Evolutionary conservation across 2,888 invertebrate genomes (phyloP), one percentile per base, ranked within the genome.

Genomic region (Eudemis profundana): DNA sequence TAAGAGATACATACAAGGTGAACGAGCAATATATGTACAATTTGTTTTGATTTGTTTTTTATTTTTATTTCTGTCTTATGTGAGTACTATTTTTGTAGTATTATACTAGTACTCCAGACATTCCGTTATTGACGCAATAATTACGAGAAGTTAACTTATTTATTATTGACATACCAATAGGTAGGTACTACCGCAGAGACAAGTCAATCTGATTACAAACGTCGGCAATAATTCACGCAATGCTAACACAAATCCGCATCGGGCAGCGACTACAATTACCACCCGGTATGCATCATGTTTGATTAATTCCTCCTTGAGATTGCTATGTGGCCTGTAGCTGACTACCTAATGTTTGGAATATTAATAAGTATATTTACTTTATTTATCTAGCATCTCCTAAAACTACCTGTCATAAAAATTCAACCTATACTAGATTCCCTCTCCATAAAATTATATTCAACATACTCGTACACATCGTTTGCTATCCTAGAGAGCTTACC

Each of bases 221-320:
- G 44, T 66, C 14, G 38, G 54, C 62, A 62, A 70, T 74, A 69
- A 75, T 67, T 69, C 60, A 56, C 44, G 60, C 69, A 61, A 46
- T 38, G 38, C 47, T 57, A 53, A 62, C 53, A 42, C 63, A 63
- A 69, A 59, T 56, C 56, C 44, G 51, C 38, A 44, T 33, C 38
- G 29, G 51, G 17, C 64, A 46, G 44, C 4, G 36, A 4, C 50
- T 29, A 59, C 64, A 59, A 46, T 57, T 61, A 53, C 50, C 36
- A 46, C 50, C 59, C 49, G 72, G 72, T 77, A 73, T 72, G 69
- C 67, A 63, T 61, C 68, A 65, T 70, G 70, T 71, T 75, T 78
- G 76, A 83, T 78, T 78, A 79, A 81, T 78, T 72, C 29, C 36
- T 46, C 49, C 72, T 70, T 71, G 73, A 75, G 81, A 79, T 80